A percentile compares a stretch with the other conserved stretches of the same genome.
Evolutionary conservation across 2,888 invertebrate genomes (phyloP).

Genomic region (Patella caerulea): DNA sequence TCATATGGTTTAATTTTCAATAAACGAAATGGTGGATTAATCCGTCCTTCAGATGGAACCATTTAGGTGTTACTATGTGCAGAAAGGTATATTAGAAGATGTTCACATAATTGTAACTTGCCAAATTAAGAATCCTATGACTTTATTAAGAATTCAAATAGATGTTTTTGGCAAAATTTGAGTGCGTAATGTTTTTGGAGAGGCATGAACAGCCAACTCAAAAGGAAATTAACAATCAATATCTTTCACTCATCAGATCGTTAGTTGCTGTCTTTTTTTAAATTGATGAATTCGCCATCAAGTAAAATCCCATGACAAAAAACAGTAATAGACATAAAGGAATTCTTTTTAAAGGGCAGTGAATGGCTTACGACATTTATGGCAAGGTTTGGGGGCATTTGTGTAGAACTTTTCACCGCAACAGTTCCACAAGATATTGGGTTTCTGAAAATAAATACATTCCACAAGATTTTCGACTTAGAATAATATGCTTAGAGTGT

Average conservation of each 20-base stretch:
- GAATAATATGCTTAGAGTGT: too few relatives aligned
- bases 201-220: neutral
- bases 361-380: neutral
- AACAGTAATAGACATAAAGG: neutral
- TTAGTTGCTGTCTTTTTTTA: neutral
- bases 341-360: neutral
- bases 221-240: neutral
- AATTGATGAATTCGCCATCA: neutral
- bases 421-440: too few relatives aligned
- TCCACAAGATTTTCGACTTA: too few relatives aligned
- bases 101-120: neutral
- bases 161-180: neutral
- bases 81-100: neutral
- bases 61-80: too few relatives aligned
- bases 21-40: neutral
- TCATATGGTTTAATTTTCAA: neutral
- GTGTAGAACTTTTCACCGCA: too few relatives aligned
- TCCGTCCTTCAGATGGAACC: neutral
- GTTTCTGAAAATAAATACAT: too few relatives aligned
- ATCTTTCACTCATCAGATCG: neutral
- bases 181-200: neutral
- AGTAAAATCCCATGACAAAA: neutral
- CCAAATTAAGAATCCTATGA: neutral
- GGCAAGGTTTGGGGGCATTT: too few relatives aligned
- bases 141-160: neutral